phyloP scores from a whole-genome alignment of 2,113 vertebrate species.

The Phoxinus phoxinus region DNA sequence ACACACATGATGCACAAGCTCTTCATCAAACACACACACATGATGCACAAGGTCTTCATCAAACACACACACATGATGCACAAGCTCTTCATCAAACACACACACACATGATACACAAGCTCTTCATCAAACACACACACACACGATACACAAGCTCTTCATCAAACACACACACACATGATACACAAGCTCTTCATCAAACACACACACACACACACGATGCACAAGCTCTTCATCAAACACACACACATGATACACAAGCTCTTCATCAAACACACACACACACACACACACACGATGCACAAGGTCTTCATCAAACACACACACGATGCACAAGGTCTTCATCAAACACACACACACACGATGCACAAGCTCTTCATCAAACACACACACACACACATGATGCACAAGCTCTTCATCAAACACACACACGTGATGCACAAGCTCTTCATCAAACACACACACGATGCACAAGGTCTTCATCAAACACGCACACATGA shows the following conservation, averaged over 20 bases:
- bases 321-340: slow-evolving; percentile 63
- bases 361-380: too few relatives aligned
- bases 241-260: slow-evolving; percentile 50
- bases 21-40: slow-evolving; percentile 62
- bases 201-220: slow-evolving; percentile 59
- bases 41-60: slow-evolving; percentile 49
- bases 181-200: not conserved
- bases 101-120: slow-evolving; percentile 48
- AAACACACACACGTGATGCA: slow-evolving; percentile 55
- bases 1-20: slow-evolving; percentile 16
- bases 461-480: slow-evolving; percentile 45
- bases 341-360: slow-evolving; percentile 54
- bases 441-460: slow-evolving; percentile 65
- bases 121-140: slow-evolving; percentile 64
- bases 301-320: slow-evolving; percentile 55
- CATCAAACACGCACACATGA: slow-evolving; percentile 62
- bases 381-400: too few relatives aligned
- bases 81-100: slow-evolving; percentile 43
- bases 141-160: slow-evolving; percentile 39
- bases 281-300: too few relatives aligned
- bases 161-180: not conserved
- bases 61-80: not conserved
- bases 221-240: slow-evolving; percentile 61
- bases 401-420: slow-evolving; percentile 16
- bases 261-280: slow-evolving; percentile 53